Base-by-base conservation (phyloP, 2,888 invertebrate species). In the Lutraria lutraria region DNA sequence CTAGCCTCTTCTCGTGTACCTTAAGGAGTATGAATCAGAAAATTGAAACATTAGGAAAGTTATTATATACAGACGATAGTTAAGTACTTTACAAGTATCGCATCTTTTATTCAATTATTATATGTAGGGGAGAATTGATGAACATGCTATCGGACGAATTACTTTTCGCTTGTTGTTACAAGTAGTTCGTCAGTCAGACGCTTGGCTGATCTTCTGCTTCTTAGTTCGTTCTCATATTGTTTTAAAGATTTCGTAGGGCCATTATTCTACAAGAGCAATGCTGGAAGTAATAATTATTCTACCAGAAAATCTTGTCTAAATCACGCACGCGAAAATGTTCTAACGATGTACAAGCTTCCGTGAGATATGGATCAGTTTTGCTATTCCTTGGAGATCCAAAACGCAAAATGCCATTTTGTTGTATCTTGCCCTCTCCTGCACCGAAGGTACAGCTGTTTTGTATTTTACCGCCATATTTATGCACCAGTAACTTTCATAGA, bases 401-500 rank as follows among this genome's bases (percentile, higher is more conserved):
- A 25, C 76, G 34, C 31, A 34, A 76, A 34, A 76, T 34, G 76
- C 76, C 76, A 76, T 8, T 76, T 76, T 76, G 76, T 76, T 76
- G 31, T 76, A 76, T 34, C 76, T 76, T 34, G 34, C 16, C 15
- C 76, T 76, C 34, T 34, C 34, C 16, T 76, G 34, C 76, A 34
- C 34, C 12, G 16, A 31, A 76, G 76, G 29, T 76, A 76, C 76
- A 76, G 76, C 76, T 76, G 76, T 76, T 76, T 76, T 34, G 76
- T 76, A 52, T 81, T 72, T 81, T 29, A 16, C 81, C 25, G 43
- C 16, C 13, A 56, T 82, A 82, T 82, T 53, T 31, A 54, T 82
- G 82, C 82, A 82, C 82, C 54, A 60, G 82, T 60, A 82, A 54
- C 21, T 34, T 54, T 54, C 82, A 53, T 53, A 54, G 82, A 82